These are phyloP conservation scores for Eucriotettix oculatus DNA, from an alignment of 2,888 invertebrate genomes.

Conservation along the genomic window DNA sequence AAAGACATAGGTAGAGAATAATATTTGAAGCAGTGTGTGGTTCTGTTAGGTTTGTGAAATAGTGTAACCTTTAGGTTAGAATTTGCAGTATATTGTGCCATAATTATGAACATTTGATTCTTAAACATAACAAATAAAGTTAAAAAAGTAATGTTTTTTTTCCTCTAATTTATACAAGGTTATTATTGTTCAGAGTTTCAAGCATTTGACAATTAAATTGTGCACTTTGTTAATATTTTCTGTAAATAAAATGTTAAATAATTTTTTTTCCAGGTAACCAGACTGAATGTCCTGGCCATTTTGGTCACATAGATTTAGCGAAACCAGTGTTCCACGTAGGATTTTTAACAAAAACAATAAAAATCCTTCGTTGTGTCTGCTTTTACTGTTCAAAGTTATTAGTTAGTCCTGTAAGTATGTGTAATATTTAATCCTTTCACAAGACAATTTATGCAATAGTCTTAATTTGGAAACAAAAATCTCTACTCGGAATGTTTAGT, in stretches of 20 bases:
- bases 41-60: too few relatives aligned
- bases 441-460: too few relatives aligned
- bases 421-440: too few relatives aligned
- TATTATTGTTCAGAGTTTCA: not conserved
- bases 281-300: slow-evolving; percentile 98
- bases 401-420: slow-evolving; percentile 72
- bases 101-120: too few relatives aligned
- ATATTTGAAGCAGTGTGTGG: too few relatives aligned
- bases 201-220: not conserved
- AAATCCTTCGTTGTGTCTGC: slow-evolving; percentile 94
- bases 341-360: slow-evolving; percentile 92
- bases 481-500: not conserved
- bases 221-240: not conserved
- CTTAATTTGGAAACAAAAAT: too few relatives aligned
- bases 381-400: slow-evolving; percentile 96
- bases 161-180: too few relatives aligned
- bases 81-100: too few relatives aligned
- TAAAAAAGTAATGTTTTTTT: too few relatives aligned
- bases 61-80: too few relatives aligned
- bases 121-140: too few relatives aligned
- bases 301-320: slow-evolving; percentile 94
- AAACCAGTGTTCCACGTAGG: slow-evolving; percentile 99
- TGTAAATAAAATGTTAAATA: not conserved
- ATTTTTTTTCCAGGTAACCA: slow-evolving; percentile 48
- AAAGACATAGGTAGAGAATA: too few relatives aligned